These are phyloP conservation scores for Leptocoma aspasia DNA, from an alignment of 2,113 vertebrate genomes.

Conservation along the genomic window DNA sequence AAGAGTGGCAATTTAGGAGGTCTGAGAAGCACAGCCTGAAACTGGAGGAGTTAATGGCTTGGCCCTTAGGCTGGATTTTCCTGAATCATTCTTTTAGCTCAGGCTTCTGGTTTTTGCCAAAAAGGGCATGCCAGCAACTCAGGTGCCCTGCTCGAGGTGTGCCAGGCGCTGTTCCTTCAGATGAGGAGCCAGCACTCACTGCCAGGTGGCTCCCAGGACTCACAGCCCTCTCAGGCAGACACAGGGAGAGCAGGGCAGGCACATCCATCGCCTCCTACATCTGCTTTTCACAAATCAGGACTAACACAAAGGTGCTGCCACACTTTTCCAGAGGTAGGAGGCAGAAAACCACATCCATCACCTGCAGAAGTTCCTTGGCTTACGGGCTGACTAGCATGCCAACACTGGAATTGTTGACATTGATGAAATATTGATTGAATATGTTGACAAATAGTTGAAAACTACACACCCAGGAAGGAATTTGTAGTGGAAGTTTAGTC, in stretches of 20 bases:
- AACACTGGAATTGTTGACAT: not conserved
- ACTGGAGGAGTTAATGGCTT: not conserved
- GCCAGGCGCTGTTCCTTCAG: not conserved
- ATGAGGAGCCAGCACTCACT: not conserved
- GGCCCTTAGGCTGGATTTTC: not conserved
- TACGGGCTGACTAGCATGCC: not conserved
- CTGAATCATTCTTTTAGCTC: not conserved
- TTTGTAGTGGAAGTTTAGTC: not conserved
- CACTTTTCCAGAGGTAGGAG: not conserved
- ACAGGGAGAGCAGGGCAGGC: not conserved
- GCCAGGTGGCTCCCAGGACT: not conserved
- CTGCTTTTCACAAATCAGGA: not conserved
- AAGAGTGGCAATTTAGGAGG: not conserved
- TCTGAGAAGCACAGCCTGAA: not conserved
- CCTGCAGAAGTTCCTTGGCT: not conserved
- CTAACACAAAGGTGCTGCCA: not conserved
- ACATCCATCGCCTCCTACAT: not conserved
- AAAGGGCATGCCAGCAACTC: not conserved
- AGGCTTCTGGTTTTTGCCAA: not conserved
- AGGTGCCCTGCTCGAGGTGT: rapidly evolving
- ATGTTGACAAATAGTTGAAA: no score
- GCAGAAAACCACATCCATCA: not conserved
- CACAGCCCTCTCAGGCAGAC: not conserved
- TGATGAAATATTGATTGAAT: no score
- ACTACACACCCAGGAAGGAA: not conserved